phyloP scores from a whole-genome alignment of 2,113 vertebrate species.

The Hyaena hyaena region DNA sequence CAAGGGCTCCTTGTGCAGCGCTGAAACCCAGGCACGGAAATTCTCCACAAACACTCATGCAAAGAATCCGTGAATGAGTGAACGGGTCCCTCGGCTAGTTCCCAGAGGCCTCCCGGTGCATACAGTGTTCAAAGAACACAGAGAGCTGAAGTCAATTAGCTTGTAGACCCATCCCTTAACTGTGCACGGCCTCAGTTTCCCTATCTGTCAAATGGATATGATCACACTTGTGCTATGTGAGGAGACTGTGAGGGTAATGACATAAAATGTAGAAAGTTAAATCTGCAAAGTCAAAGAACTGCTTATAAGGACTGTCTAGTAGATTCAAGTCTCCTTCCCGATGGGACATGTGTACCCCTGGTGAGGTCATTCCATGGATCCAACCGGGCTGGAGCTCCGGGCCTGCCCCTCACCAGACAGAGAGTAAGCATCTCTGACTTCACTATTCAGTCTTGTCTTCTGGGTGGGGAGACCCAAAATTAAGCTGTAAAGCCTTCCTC shows the following conservation, averaged over 20 bases:
- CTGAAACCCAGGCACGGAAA: not conserved
- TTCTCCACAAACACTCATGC: not conserved
- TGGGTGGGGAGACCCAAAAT: not conserved
- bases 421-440: too few relatives aligned
- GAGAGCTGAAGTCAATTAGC: not conserved
- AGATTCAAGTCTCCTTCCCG: not conserved
- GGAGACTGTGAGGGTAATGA: not conserved
- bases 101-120: not conserved
- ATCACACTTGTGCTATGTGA: not conserved
- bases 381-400: not conserved
- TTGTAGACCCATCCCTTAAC: not conserved
- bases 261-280: not conserved
- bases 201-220: not conserved
- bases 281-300: not conserved
- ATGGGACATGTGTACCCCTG: not conserved
- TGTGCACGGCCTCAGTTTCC: not conserved
- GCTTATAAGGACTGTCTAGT: not conserved
- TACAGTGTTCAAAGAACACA: not conserved
- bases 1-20: accelerated
- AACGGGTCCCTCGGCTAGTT: not conserved
- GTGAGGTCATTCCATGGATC: not conserved
- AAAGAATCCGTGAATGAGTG: not conserved
- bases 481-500: not conserved
- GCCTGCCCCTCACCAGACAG: not conserved
- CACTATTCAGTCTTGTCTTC: not conserved